Evolutionary conservation across 2,113 vertebrate species (phyloP), one percentile per base, ranked within the genome.

Genomic region (Saimiri boliviensis): DNA sequence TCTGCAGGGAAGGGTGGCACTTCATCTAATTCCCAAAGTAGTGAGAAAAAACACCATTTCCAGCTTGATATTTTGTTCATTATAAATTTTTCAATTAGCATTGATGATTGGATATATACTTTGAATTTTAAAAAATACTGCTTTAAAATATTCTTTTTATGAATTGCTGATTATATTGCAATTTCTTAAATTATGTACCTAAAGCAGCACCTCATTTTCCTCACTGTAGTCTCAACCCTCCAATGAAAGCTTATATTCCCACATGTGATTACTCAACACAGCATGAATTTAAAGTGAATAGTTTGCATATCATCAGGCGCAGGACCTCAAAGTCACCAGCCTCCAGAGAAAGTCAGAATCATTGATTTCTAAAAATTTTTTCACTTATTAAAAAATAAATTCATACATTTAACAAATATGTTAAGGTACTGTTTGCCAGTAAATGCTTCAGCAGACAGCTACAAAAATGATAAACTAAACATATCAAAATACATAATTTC

Each of bases 1-100:
- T 0, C 0, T 11, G 12, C 1, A 74, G 8, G 16, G 5, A 1
- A 79, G 11, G 16, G 5, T 8, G 60, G 16, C 10, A n/a, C 27
- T 86, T 84, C 45, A 49, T 76, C 40, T 86, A 80, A 10, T 84
- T 32, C 10, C n/a, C 68, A 27, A 37, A 68, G 19, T 66, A 40
- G 52, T 63, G 70, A 30, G 6, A 86, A 10, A 54, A 63, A 35
- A 2, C 8, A 80, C 63, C 37, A 81, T 58, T 81, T 63, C 27
- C 60, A 63, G 32, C 32, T 68, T 90, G 87, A 76, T 27, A 58
- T 63, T 92, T 93, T 74, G 40, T n/a, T 73, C 52, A 68, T 13
- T 83, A 40, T 58, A 2, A 16, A 42, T 47, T 73, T 71, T 77
- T 47, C 3, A 3, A 82, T 80, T 94, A 79, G 86, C 14, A 79